Evolutionary conservation across 2,113 vertebrate genomes (phyloP), one percentile per base, ranked within the genome.

Genomic region (Todiramphus saurophagus): DNA sequence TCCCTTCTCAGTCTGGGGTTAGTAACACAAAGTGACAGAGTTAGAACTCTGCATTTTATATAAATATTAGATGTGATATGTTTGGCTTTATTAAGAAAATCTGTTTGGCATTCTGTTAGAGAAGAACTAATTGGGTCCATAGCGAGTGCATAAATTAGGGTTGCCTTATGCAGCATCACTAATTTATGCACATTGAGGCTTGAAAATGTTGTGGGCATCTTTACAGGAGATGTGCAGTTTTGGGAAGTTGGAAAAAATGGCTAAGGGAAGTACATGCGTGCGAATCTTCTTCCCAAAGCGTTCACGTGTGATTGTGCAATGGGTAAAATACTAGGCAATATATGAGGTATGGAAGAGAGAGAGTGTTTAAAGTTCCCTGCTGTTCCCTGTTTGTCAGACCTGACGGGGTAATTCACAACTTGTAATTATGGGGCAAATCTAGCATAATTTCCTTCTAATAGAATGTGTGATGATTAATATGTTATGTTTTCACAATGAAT

Each of bases 61-160:
- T 79, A 58, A 95, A 62, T 87, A 91, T 79, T 89, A 78, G 56
- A 89, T 92, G 87, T 68, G 94, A 66, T 70, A 10, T 81, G 56
- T 84, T 87, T 84, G 92, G 43, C 88, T 92, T 90, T 78, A 70
- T 81, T 30, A 69, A 55, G 92, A 66, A 87, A 95, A 93, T 92
- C 78, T 94, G 62, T 82, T 94, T 93, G 93, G 86, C 90, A 50
- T 92, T 94, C 68, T 92, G 86, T 53, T 87, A 16, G 25, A 19
- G 73, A 48, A 44, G 76, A 72, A 23, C 70, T 96, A 95, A 97
- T 90, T 96, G 91, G 87, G 92, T 90, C 96, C 5, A 0, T 20
- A 77, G 90, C 53, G 89, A 96, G 67, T 51, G 66, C 78, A 43
- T 92, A 90, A 96, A 93, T 97, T 90, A 89, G 51, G 51, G 25